Evolutionary conservation across 2,113 vertebrate genomes (phyloP), one percentile per base, ranked within the genome.

Genomic region (Megatriorchis doriae): DNA sequence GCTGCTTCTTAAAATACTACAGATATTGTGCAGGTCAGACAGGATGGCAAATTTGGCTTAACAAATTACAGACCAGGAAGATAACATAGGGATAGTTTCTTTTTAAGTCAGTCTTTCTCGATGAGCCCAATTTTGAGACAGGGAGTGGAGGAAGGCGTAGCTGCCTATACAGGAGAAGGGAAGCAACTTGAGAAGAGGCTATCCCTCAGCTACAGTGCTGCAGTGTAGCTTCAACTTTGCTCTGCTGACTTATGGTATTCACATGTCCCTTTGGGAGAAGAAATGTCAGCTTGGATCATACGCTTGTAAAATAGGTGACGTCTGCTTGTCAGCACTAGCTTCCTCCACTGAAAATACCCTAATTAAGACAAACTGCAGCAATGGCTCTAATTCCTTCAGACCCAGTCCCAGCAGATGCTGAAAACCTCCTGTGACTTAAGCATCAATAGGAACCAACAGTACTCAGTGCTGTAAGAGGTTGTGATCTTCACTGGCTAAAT

Each of bases 1-100:
- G 65, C 50, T 90, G 6, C 21, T 58, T 78, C 91, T 90, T 66
- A 84, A 96, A 97, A 96, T 50, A 52, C 68, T 94, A 74, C 32
- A 26, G 55, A 40, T 88, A 93, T 53, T 11, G 23, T 10, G 6
- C 48, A 73, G 32, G 67, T 96, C 91, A 95, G 82, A 93, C 81
- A 58, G 70, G 73, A 83, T 43, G 34, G 70, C 16, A 73, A 91
- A 95, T 97, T 86, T 91, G 92, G 43, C 38, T 27, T 65, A 91
- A 96, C 58, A 85, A 96, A 90, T 68, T 74, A 43, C 40, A 17
- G 66, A 70, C 38, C 11, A 63, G 40, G 63, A 61, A 83, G 66
- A 52, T 55, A 68, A 73, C 5, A 5, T 40, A 43, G 11, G 53
- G 42, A 70, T 50, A 52, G 17, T 70, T 90, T 96, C 40, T 91